Evolutionary conservation across 2,797 vertebrate species (phyloP).

Genomic region (Chelon labrosus): DNA sequence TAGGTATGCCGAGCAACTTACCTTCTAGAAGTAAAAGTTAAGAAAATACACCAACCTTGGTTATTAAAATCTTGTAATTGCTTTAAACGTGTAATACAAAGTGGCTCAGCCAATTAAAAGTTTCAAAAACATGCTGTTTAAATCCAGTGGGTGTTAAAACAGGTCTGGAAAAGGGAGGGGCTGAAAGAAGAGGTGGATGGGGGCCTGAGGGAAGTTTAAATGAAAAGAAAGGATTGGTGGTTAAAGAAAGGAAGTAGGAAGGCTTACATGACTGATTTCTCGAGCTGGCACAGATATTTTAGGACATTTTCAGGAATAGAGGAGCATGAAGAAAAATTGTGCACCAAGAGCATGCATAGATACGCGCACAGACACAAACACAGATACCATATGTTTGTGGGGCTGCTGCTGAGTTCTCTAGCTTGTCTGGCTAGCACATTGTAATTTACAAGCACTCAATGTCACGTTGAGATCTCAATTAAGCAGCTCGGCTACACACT

Average conservation of each 20-base stretch:
- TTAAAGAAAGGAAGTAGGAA: constrained; percentile 2
- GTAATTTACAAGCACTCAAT: constrained; percentile 85
- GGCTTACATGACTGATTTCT: constrained; percentile 12
- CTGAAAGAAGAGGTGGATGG: constrained; percentile 14
- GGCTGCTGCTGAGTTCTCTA: constrained; percentile 65
- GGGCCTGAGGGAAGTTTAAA: constrained; percentile 13
- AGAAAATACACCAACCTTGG: neutral
- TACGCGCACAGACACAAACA: constrained; percentile 26
- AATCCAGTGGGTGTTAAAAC: constrained; percentile 33
- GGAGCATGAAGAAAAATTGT: constrained; percentile 14
- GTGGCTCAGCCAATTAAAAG: neutral
- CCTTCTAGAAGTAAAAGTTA: neutral
- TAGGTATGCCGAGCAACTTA: neutral
- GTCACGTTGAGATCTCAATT: constrained; percentile 88
- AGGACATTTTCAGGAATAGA: constrained; percentile 24
- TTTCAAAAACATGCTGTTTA: constrained; percentile 4
- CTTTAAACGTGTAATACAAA: constrained; percentile 1
- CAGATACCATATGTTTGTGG: constrained; percentile 63
- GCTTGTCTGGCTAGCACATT: constrained; percentile 81
- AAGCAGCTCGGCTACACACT: constrained; percentile 74
- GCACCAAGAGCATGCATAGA: constrained; percentile 20
- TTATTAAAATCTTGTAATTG: neutral
- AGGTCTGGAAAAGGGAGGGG: constrained; percentile 23
- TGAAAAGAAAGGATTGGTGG: constrained; percentile 28
- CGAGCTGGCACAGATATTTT: constrained; percentile 10